Evolutionary conservation across 2,113 vertebrate genomes (phyloP).

Genomic region (Cervus canadensis): DNA sequence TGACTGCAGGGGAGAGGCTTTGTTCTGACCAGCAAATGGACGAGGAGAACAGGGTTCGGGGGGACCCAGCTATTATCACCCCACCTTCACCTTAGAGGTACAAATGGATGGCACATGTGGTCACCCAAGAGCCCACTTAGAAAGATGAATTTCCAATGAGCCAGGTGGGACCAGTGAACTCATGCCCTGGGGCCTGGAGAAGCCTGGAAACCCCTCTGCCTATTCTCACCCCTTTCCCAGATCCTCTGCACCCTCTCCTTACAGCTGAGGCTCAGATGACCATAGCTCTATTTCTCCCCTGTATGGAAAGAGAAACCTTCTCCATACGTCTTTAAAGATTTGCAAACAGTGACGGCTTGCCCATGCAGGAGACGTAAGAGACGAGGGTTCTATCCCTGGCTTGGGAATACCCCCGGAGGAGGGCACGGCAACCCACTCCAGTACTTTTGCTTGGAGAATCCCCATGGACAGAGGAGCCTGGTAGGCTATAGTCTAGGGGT

Average conservation of each 20-base stretch:
- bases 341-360: not conserved
- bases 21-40: not conserved
- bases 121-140: not conserved
- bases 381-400: not conserved
- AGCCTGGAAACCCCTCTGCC: not conserved
- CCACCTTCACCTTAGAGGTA: too few relatives aligned
- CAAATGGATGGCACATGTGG: rapidly evolving
- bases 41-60: rapidly evolving
- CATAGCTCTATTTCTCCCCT: not conserved
- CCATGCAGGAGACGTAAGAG: not conserved
- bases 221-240: not conserved
- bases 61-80: not conserved
- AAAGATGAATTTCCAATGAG: not conserved
- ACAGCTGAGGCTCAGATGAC: not conserved
- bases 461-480: not conserved
- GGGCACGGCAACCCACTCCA: not conserved
- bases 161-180: rapidly evolving
- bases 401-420: not conserved
- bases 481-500: rapidly evolving
- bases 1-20: not conserved
- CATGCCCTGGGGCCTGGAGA: not conserved
- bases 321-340: not conserved
- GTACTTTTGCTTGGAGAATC: not conserved
- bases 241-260: not conserved
- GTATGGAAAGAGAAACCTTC: not conserved